These are phyloP conservation scores for Drosophila eugracilis DNA, from an alignment of 1,140 invertebrate species.

Conservation along the genomic window DNA sequence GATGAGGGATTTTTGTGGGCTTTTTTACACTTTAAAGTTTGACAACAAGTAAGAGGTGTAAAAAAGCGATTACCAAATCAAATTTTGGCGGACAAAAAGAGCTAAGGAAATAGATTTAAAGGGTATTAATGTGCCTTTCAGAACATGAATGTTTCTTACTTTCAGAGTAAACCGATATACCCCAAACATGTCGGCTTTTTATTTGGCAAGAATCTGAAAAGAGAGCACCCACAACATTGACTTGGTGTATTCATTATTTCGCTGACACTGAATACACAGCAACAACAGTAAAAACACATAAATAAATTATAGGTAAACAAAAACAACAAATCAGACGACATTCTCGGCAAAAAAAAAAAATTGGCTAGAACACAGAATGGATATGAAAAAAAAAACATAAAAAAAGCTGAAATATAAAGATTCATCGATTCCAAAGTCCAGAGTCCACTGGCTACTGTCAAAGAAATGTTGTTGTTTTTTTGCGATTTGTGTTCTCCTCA, in stretches of 20 bases:
- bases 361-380: slow-evolving; percentile 8
- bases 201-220: not conserved
- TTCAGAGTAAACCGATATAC: too few species aligned
- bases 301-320: slow-evolving; percentile 54
- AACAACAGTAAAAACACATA: slow-evolving; percentile 28
- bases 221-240: slow-evolving; percentile 25
- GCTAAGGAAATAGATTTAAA: too few species aligned
- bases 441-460: not conserved
- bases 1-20: too few species aligned
- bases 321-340: slow-evolving; percentile 24
- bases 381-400: not conserved
- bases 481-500: slow-evolving; percentile 2
- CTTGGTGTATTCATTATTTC: slow-evolving; percentile 46
- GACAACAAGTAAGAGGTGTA: too few species aligned
- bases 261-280: slow-evolving; percentile 41
- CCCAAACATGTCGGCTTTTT: not conserved
- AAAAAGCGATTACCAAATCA: too few species aligned
- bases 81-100: too few species aligned
- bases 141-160: too few species aligned
- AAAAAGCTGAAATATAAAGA: not conserved
- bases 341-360: slow-evolving; percentile 9
- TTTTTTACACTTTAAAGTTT: too few species aligned
- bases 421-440: slow-evolving; percentile 45
- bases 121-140: not conserved
- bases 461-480: slow-evolving; percentile 39